These are phyloP conservation scores for Ecliptopera silaceata DNA, from an alignment of 2,888 invertebrate species.

Conservation along the genomic window DNA sequence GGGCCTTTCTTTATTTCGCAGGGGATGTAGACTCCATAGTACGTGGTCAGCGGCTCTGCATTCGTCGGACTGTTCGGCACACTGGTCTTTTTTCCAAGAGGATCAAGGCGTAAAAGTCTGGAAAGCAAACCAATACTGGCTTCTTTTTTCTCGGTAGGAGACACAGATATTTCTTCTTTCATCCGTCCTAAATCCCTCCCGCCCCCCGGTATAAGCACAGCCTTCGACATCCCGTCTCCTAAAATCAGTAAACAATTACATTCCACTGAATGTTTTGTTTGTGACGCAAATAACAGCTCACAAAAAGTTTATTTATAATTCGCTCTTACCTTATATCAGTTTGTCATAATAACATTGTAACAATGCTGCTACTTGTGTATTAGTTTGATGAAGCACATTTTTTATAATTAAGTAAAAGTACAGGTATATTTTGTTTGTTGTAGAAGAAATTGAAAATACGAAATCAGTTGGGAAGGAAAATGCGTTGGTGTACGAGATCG, in stretches of 20 bases:
- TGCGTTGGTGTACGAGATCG: slow-evolving; percentile 47
- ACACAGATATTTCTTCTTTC: slow-evolving; percentile 67
- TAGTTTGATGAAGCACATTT: slow-evolving; percentile 48
- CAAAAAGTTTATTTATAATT: slow-evolving; percentile 65
- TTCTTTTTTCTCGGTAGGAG: slow-evolving; percentile 69
- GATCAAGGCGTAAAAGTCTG: slow-evolving; percentile 67
- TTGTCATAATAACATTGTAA: slow-evolving; percentile 70
- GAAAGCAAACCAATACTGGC: slow-evolving; percentile 69
- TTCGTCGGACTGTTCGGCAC: slow-evolving; percentile 56
- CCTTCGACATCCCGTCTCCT: slow-evolving; percentile 69
- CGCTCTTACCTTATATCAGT: slow-evolving; percentile 50
- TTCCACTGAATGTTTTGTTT: slow-evolving; percentile 61
- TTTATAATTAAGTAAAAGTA: slow-evolving; percentile 34
- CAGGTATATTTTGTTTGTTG: slow-evolving; percentile 44
- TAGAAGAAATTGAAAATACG: slow-evolving; percentile 34
- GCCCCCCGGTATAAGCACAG: slow-evolving; percentile 69
- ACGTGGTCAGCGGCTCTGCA: slow-evolving; percentile 61
- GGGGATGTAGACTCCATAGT: slow-evolving; percentile 81
- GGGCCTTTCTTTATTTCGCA: slow-evolving; percentile 78
- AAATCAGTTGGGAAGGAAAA: slow-evolving; percentile 37
- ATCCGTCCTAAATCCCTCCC: slow-evolving; percentile 67
- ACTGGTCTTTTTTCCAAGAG: slow-evolving; percentile 57
- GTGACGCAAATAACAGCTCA: slow-evolving; percentile 65
- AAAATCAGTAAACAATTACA: slow-evolving; percentile 37
- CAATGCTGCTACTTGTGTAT: slow-evolving; percentile 30